These are phyloP conservation scores for Polyploca ridens DNA, from an alignment of 2,888 invertebrate species.

Conservation along the genomic window DNA sequence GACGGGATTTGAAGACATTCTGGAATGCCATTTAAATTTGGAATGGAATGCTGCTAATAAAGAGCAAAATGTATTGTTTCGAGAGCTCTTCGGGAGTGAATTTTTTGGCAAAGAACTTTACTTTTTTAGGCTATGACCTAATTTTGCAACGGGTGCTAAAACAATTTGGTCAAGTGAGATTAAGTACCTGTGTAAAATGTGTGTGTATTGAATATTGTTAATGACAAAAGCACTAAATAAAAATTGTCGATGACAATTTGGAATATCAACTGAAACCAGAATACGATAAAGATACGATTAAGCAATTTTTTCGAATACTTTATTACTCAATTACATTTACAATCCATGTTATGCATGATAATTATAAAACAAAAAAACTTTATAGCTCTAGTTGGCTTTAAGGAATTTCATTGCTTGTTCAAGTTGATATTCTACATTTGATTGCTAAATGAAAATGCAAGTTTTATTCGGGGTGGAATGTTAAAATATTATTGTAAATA, in stretches of 20 bases:
- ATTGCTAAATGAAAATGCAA: background rate
- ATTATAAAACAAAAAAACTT: no score
- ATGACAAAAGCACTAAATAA: slow-evolving; percentile 26
- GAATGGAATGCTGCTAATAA: slow-evolving; percentile 46
- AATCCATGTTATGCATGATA: slow-evolving; percentile 47
- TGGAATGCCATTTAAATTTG: slow-evolving; percentile 36
- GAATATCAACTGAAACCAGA: slow-evolving; percentile 28
- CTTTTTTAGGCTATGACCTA: background rate
- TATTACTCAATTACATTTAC: slow-evolving; percentile 65
- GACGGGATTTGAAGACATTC: background rate
- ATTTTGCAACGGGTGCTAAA: background rate
- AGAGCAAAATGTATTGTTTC: background rate
- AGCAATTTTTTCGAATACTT: slow-evolving; percentile 59
- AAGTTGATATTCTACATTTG: background rate
- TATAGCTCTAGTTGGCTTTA: background rate
- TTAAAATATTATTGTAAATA: no score
- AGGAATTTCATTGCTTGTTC: background rate
- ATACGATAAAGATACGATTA: slow-evolving; percentile 37
- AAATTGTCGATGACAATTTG: slow-evolving; percentile 28
- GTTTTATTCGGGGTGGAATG: no score
- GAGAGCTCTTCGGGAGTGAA: background rate
- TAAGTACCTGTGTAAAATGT: background rate
- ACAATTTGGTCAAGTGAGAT: background rate
- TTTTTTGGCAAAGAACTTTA: background rate
- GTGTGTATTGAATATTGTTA: background rate